Conservation (phyloP, 2,888 invertebrate genomes). For the Tenodera sinensis region DNA sequence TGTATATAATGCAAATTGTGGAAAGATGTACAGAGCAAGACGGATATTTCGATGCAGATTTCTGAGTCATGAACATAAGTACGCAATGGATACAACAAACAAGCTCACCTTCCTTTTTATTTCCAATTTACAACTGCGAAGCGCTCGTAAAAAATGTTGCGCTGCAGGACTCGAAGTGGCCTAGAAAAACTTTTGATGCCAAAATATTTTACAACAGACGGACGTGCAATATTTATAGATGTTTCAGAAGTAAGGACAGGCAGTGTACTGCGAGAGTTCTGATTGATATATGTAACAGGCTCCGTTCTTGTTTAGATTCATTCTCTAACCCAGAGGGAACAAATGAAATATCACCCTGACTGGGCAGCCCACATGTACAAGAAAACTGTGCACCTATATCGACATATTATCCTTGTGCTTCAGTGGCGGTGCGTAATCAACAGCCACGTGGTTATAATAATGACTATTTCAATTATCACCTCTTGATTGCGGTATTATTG, state of each 20-base stretch:
- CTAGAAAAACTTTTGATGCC: background rate
- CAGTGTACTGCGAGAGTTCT: background rate
- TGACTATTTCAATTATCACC: no score
- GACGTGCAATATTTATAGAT: background rate
- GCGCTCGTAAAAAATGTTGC: background rate
- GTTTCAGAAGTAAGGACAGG: background rate
- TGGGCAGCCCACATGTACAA: background rate
- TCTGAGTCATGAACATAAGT: background rate
- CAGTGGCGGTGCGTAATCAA: background rate
- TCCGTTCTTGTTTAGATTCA: background rate
- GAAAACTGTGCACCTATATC: background rate
- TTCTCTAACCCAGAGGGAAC: background rate
- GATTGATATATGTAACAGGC: background rate
- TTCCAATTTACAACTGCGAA: background rate
- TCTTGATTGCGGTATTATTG: no score
- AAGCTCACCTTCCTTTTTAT: background rate
- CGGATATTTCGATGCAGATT: background rate
- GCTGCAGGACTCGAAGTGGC: background rate
- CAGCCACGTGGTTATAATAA: no score
- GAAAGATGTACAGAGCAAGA: background rate
- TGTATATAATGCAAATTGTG: background rate
- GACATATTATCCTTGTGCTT: background rate
- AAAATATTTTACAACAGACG: slow-evolving; percentile 2
- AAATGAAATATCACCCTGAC: background rate
- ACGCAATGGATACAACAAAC: background rate